These are phyloP conservation scores for Zaprionus ornatus DNA, from an alignment of 1,140 invertebrate species.

Conservation along the genomic window DNA sequence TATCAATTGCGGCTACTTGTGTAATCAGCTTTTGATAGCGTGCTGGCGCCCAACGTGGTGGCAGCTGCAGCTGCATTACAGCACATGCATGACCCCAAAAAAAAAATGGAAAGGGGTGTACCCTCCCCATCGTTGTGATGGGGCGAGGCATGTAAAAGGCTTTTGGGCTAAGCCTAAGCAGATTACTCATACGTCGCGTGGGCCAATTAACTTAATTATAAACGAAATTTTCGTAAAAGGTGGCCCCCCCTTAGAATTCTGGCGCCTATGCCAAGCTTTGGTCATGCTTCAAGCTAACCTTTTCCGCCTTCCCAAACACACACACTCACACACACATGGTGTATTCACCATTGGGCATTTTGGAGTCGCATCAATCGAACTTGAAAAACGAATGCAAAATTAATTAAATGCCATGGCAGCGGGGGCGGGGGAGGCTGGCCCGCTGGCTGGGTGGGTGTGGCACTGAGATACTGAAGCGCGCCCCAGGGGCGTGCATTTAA, in stretches of 20 bases:
- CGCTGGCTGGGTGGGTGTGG: background rate
- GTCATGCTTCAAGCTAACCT: slow-evolving; percentile 20
- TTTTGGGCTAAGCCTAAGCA: slow-evolving; percentile 40
- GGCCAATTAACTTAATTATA: slow-evolving; percentile 64
- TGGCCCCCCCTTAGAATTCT: background rate
- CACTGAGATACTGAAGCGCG: slow-evolving; percentile 50
- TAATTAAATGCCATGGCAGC: slow-evolving; percentile 41
- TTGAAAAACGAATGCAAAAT: slow-evolving; percentile 48
- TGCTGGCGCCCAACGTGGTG: slow-evolving; percentile 1
- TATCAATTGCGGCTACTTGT: background rate
- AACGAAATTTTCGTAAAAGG: slow-evolving; percentile 26
- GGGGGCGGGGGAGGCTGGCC: background rate
- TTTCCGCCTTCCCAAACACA: background rate
- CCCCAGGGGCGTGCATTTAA: slow-evolving; percentile 49
- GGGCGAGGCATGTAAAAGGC: slow-evolving; percentile 11
- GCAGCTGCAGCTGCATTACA: slow-evolving; percentile 1
- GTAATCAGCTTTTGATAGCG: background rate
- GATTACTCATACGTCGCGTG: slow-evolving; percentile 72
- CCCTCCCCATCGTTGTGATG: background rate
- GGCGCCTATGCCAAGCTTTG: background rate
- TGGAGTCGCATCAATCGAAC: slow-evolving; percentile 35
- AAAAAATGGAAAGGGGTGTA: slow-evolving; percentile 12
- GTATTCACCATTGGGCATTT: background rate
- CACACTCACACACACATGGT: background rate
- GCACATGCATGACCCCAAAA: slow-evolving; percentile 49